These are phyloP conservation scores for Hoplodrina ambigua DNA, from an alignment of 2,888 invertebrate species.

Conservation along the genomic window DNA sequence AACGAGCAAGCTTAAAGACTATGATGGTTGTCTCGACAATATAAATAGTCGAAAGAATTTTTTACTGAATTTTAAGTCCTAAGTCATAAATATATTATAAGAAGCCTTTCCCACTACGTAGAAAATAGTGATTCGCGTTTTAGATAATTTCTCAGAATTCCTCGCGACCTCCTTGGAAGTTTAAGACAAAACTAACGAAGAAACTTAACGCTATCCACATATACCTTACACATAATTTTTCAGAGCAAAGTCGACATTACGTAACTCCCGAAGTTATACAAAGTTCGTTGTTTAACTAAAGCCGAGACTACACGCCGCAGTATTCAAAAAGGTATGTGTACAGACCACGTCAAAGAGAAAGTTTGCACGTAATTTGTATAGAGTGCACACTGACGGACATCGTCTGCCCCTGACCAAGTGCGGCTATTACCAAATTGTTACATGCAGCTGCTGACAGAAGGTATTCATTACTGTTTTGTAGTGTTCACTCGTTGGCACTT, in stretches of 20 bases:
- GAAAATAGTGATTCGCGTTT: not conserved
- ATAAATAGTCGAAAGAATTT: not conserved
- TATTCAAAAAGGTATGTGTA: conserved; percentile 67
- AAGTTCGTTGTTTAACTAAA: conserved; percentile 62
- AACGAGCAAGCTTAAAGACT: too few relatives aligned
- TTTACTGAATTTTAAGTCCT: not conserved
- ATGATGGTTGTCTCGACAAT: not conserved
- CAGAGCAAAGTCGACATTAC: conserved; percentile 2
- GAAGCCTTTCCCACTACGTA: too few relatives aligned
- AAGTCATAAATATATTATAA: not conserved
- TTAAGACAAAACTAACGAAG: not conserved
- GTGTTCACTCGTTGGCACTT: conserved; percentile 1
- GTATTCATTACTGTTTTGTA: conserved; percentile 10
- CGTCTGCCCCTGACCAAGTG: conserved; percentile 40
- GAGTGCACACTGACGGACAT: conserved; percentile 58
- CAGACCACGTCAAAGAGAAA: conserved; percentile 75
- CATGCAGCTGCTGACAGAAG: conserved; percentile 13
- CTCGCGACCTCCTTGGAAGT: not conserved
- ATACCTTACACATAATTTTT: conserved; percentile 1
- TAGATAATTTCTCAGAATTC: not conserved
- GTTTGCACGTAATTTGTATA: conserved; percentile 73
- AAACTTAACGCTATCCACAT: not conserved
- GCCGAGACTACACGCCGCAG: conserved; percentile 59
- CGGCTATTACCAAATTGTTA: conserved; percentile 42
- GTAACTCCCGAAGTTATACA: conserved; percentile 43